Evolutionary conservation across 1,140 invertebrate genomes (phyloP), one percentile per base, ranked within the genome.

Genomic region (Atta cephalotes): DNA sequence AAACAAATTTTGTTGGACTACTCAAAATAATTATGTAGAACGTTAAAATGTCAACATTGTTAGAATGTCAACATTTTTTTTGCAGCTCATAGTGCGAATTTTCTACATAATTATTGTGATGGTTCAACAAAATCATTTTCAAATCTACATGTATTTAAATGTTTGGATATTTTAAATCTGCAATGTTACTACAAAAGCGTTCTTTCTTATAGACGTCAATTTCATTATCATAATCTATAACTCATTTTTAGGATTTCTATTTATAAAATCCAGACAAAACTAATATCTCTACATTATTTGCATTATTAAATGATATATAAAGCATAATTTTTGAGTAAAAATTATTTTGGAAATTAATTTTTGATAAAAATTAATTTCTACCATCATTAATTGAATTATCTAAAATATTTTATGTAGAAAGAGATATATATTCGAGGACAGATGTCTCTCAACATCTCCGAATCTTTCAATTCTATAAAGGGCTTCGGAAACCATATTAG

Each of bases 401-500:
- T 31, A 45, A 49, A 53, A 49, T 25, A 49, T 58, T 28, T 39
- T 49, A 12, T 28, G 21, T n/a, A 16, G 5, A 78, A 1, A 49
- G 25, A 49, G 60, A 28, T 39, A 56, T 45, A 51, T 63, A 56
- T 45, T 71, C 14, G 21, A 31, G 56, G 31, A 70, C 6, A 1
- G 25, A 51, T n/a, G 1, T 31, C 28, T 31, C 21, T 39, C 18
- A 16, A 35, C 53, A 65, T 79, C 31, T 45, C 12, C 53, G 56
- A 65, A 62, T 72, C 31, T 81, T 53, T 66, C 65, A 56, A 86
- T 86, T 62, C 10, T 21, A 25, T 0, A 60, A 65, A 77, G 12
- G 72, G 72, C 53, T 87, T 89, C 85, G 18, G 78, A 78, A 77
- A 70, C 53, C 53, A 63, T 65, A 58, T 49, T 28, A 77, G 72